Evolutionary conservation across 2,888 invertebrate genomes (phyloP).

Genomic region (Halictus quadricinctus): DNA sequence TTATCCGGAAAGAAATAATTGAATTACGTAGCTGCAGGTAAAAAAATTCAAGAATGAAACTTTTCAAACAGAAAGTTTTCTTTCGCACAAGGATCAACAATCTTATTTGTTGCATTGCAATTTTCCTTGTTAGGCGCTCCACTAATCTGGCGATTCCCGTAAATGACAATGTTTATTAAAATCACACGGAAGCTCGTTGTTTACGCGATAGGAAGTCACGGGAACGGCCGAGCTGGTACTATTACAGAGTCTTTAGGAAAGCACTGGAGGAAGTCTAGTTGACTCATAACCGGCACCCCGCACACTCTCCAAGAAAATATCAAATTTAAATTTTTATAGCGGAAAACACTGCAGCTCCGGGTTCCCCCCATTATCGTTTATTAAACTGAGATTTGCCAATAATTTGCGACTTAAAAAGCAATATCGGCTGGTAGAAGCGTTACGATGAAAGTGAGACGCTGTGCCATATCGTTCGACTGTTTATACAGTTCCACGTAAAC

Average conservation of each 20-base stretch:
- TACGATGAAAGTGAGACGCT: neutral
- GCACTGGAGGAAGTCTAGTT: constrained; percentile 12
- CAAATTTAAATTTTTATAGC: constrained; percentile 35
- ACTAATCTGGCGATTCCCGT: neutral
- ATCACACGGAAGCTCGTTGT: neutral
- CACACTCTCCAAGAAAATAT: constrained; percentile 14
- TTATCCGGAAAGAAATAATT: too few relatives aligned
- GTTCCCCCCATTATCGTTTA: constrained; percentile 7
- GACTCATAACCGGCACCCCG: constrained; percentile 16
- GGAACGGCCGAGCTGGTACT: neutral
- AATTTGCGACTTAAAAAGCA: neutral
- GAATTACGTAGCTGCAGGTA: too few relatives aligned
- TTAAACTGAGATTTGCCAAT: constrained; percentile 21
- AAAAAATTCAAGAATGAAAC: too few relatives aligned
- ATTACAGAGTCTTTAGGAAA: constrained; percentile 17
- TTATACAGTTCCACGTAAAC: neutral
- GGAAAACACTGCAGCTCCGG: neutral
- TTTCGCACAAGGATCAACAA: neutral
- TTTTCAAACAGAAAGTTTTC: neutral
- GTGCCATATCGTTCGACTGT: neutral
- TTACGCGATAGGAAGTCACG: neutral
- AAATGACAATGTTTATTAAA: neutral
- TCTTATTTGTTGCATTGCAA: neutral
- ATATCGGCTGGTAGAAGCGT: neutral
- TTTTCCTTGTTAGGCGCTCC: neutral